Evolutionary conservation across 2,113 vertebrate species (phyloP).

Genomic region (Capra hircus): DNA sequence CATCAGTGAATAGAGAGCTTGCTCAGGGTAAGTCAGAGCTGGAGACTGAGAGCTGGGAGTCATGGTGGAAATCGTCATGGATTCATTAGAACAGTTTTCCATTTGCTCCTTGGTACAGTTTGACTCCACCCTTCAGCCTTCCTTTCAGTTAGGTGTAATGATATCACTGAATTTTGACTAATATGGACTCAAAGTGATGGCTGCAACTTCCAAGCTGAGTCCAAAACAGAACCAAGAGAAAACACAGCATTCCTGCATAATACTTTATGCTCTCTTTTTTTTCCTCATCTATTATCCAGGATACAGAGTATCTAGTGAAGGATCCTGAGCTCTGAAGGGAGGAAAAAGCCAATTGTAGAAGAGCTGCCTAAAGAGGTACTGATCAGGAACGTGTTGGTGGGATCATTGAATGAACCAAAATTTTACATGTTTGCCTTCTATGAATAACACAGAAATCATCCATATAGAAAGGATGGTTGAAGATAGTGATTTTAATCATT

Average conservation of each 20-base stretch:
- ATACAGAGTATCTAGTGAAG: neutral
- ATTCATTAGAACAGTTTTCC: neutral
- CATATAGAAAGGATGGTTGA: neutral
- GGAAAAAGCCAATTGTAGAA: neutral
- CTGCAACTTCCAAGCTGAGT: neutral
- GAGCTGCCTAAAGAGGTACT: neutral
- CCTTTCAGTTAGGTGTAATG: neutral
- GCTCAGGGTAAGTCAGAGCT: neutral
- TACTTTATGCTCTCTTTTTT: accelerated
- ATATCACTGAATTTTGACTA: neutral
- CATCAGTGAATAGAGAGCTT: neutral
- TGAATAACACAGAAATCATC: neutral
- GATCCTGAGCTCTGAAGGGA: neutral
- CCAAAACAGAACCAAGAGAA: neutral
- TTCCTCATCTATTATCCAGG: neutral
- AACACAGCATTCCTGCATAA: neutral
- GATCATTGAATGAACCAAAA: neutral
- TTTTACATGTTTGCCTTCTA: neutral
- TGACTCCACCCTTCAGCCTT: neutral
- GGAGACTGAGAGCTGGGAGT: neutral
- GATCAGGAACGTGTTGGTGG: neutral
- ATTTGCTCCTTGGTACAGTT: neutral
- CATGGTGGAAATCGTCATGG: neutral
- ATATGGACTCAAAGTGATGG: neutral
- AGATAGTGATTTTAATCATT: neutral